Base-by-base conservation (phyloP, 92 coral and sea anemone genomes). In the Diadumene lineata region DNA sequence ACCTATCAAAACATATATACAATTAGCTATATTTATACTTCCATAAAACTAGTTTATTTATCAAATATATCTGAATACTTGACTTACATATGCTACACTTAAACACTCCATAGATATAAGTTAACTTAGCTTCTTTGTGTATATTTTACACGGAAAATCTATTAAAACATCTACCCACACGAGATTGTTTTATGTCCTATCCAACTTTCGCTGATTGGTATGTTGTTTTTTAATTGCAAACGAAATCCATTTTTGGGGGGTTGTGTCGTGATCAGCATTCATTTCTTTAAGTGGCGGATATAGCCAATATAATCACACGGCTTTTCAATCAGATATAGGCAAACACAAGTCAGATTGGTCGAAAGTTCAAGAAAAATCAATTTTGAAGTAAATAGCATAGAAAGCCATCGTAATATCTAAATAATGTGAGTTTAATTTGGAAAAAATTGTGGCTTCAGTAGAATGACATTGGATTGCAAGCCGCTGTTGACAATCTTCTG, bases 231-330 rank as follows among this genome's bases (percentile, higher is more conserved):
- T 4, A 38, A 38, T 13, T 38, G 48, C 48, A 13, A 38, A 38
- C 13, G 10, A 1, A 61, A 25, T 6, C 31, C 10, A 26, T 64
- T 33, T 33, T 11, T 9, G 69, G n/a, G 29, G 8, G 19, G 11
- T 64, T 11, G 22, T 66, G 22, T 34, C 51, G 71, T 66, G 71
- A 43, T 66, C 71, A 34, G 56, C 71, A 34, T 66, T 34, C 16
- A 66, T 43, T 66, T 66, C 33, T 29, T 34, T 66, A 66, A 66
- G 71, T 66, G 71, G 71, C 71, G 71, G 71, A 66, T 29, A 66
- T 66, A 66, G 43, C 23, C 71, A 66, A 66, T 66, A 66, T 62
- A 21, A 21, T 62, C n/a, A 43, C 34, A 43, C 43, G 68, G n/a
- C 29, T 10, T 2, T 9, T 31, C 10, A 43, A 62, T 62, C 68